phyloP scores from a whole-genome alignment of 2,113 vertebrate species.

The Limnothrissa miodon region DNA sequence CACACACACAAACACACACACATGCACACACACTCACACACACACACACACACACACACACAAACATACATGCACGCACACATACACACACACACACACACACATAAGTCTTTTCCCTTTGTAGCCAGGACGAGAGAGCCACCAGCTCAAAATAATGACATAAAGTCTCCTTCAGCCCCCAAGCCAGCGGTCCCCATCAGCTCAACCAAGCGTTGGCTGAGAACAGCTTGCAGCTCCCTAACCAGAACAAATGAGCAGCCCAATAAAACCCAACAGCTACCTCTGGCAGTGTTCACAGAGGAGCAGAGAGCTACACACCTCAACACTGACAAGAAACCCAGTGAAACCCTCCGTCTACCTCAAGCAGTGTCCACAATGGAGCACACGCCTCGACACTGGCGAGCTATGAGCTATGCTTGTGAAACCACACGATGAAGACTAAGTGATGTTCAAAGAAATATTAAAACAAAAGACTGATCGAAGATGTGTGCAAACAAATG shows the following conservation, averaged over 20 bases:
- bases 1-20: background rate
- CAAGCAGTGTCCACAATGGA: too few species aligned
- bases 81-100: slow-evolving; percentile 10
- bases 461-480: background rate
- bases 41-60: slow-evolving; percentile 23
- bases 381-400: too few species aligned
- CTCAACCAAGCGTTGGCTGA: slow-evolving; percentile 9
- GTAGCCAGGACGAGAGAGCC: background rate
- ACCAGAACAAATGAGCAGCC: slow-evolving; percentile 1
- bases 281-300: background rate
- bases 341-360: too few species aligned
- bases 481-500: background rate
- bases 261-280: background rate
- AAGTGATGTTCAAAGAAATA: background rate
- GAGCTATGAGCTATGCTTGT: too few species aligned
- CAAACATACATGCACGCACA: background rate
- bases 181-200: background rate
- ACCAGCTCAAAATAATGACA: background rate
- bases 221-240: background rate
- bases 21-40: background rate
- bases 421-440: background rate
- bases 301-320: background rate
- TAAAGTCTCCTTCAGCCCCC: background rate
- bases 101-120: background rate
- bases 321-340: background rate